Percentiles rank a stretch among this genome's conserved stretches.
These are phyloP conservation scores for Gortyna flavago DNA, from an alignment of 2,888 invertebrate genomes.

Conservation along the genomic window DNA sequence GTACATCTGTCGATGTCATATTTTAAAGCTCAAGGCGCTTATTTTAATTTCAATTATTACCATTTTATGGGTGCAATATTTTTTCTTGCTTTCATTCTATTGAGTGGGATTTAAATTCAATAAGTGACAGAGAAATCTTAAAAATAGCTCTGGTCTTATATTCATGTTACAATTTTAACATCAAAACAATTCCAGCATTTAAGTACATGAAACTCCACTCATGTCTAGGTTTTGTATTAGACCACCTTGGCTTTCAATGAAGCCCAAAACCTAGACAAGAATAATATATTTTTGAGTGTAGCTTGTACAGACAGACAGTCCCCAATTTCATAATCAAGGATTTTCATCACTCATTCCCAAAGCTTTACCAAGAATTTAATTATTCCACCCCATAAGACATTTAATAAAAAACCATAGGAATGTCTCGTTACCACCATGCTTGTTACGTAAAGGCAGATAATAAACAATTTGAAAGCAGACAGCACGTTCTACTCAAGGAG, in stretches of 20 bases:
- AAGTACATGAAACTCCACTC: no score
- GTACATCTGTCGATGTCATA: no score
- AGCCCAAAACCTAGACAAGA: not conserved
- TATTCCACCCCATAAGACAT: conserved; percentile 42
- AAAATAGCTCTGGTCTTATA: no score
- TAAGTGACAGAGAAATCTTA: not conserved
- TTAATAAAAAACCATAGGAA: conserved; percentile 61
- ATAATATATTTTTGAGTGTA: not conserved
- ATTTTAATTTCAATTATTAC: not conserved
- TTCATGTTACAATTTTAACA: not conserved
- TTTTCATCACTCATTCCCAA: conserved; percentile 15
- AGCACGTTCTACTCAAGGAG: conserved; percentile 56
- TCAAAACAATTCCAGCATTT: not conserved
- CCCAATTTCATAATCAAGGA: conserved; percentile 3
- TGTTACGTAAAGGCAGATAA: conserved; percentile 50
- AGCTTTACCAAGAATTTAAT: conserved; percentile 52
- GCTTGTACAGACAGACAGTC: not conserved
- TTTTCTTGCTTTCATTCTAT: no score
- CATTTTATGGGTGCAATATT: not conserved
- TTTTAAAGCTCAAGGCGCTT: not conserved
- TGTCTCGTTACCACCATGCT: conserved; percentile 56
- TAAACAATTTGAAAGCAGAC: conserved; percentile 61
- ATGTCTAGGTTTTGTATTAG: no score
- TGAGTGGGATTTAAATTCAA: no score
- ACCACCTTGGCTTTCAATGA: not conserved